These are phyloP conservation scores for Tympanuchus pallidicinctus DNA, from an alignment of 2,113 vertebrate genomes.

Conservation along the genomic window DNA sequence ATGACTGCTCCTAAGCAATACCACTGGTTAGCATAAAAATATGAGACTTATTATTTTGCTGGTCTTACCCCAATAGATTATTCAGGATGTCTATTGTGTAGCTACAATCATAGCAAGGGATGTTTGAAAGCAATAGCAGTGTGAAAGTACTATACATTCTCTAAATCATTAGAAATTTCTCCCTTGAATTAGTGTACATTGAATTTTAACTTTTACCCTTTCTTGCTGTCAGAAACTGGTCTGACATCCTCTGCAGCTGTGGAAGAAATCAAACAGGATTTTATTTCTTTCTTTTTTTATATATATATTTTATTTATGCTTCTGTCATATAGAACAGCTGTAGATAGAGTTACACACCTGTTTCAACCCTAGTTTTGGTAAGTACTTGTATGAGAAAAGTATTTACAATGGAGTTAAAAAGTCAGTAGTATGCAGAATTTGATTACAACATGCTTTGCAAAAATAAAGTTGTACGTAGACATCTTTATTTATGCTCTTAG, in stretches of 20 bases:
- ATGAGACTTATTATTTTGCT: background rate
- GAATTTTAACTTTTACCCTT: background rate
- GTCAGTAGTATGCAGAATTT: background rate
- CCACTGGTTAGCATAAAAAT: background rate
- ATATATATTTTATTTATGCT: no score
- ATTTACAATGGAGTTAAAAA: background rate
- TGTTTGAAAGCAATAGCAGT: background rate
- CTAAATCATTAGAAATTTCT: background rate
- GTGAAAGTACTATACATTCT: background rate
- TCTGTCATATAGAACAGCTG: constrained; percentile 13
- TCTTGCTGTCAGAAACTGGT: background rate
- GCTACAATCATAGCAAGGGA: background rate
- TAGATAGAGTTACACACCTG: constrained; percentile 43
- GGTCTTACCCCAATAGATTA: background rate
- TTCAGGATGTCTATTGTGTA: background rate
- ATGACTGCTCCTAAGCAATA: background rate
- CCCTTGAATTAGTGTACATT: background rate
- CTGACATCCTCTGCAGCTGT: constrained; percentile 63
- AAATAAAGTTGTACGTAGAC: background rate
- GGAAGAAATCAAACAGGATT: background rate
- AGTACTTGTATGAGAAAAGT: background rate
- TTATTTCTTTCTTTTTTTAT: background rate
- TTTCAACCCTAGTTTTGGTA: background rate
- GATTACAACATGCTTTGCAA: background rate
- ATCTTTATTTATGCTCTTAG: background rate